Conservation (phyloP, 2,888 invertebrate genomes). For the Carabus problematicus region DNA sequence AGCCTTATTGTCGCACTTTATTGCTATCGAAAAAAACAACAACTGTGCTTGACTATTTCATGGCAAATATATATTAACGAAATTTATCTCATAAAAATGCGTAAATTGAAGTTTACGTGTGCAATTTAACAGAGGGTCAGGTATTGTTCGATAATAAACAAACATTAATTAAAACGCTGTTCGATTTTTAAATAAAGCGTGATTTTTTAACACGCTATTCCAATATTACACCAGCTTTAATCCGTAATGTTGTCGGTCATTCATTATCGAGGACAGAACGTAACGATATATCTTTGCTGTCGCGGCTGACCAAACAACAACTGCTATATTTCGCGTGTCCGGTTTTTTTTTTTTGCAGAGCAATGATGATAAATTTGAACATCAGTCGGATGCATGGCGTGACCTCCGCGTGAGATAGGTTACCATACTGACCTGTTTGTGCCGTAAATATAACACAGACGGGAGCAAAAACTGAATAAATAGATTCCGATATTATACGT, state of each 20-base stretch:
- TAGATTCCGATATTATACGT: too few species aligned
- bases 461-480: too few species aligned
- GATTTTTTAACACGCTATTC: conserved; percentile 6
- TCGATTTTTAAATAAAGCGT: conserved; percentile 12
- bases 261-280: conserved; percentile 14
- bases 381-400: conserved; percentile 3
- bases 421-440: neutral
- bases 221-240: conserved; percentile 3
- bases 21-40: too few species aligned
- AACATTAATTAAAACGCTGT: conserved; percentile 6
- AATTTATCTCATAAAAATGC: conserved; percentile 7
- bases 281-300: conserved; percentile 21
- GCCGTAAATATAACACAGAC: too few species aligned
- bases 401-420: conserved; percentile 9
- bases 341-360: neutral
- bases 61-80: neutral
- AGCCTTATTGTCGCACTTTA: too few species aligned
- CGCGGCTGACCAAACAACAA: conserved; percentile 17
- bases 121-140: conserved; percentile 7
- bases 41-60: neutral
- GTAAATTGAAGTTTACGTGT: conserved; percentile 12
- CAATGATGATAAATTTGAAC: conserved; percentile 27
- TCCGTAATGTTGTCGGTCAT: conserved; percentile 17
- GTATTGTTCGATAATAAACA: conserved; percentile 16
- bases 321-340: conserved; percentile 8